These are phyloP conservation scores for Eupeodes luniger DNA, from an alignment of 2,888 invertebrate genomes.

Conservation along the genomic window DNA sequence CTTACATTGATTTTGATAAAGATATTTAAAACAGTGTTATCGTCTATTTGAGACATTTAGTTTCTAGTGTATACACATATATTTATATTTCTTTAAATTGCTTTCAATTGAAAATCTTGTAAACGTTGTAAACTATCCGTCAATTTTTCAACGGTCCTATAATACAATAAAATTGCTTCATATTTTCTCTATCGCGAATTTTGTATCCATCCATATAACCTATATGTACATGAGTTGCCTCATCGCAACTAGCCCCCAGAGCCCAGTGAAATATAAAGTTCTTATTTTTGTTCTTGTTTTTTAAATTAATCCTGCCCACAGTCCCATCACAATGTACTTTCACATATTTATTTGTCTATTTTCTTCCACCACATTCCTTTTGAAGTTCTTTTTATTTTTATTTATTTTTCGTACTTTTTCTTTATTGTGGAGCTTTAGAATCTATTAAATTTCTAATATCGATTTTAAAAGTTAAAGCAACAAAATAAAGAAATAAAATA, in stretches of 20 bases:
- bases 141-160: constrained; percentile 4
- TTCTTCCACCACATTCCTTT: constrained; percentile 25
- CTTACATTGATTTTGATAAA: too few relatives aligned
- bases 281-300: neutral
- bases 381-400: neutral
- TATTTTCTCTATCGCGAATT: neutral
- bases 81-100: constrained; percentile 30
- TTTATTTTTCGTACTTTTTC: neutral
- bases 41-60: too few relatives aligned
- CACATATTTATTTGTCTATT: constrained; percentile 32
- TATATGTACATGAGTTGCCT: neutral
- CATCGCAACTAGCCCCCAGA: constrained; percentile 1
- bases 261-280: neutral
- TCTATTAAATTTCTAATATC: constrained; percentile 69
- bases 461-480: constrained; percentile 54
- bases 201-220: neutral
- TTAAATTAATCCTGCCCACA: constrained; percentile 35
- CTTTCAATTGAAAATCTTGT: constrained; percentile 44
- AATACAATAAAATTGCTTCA: neutral
- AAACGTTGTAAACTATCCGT: constrained; percentile 6
- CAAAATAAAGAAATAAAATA: constrained; percentile 28
- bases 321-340: constrained; percentile 22
- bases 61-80: too few relatives aligned
- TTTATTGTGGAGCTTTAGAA: constrained; percentile 35
- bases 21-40: too few relatives aligned